A percentile compares a stretch with the other conserved stretches of the same genome.
Conservation (phyloP, 1,140 invertebrate species). For the Panulirus ornatus region DNA sequence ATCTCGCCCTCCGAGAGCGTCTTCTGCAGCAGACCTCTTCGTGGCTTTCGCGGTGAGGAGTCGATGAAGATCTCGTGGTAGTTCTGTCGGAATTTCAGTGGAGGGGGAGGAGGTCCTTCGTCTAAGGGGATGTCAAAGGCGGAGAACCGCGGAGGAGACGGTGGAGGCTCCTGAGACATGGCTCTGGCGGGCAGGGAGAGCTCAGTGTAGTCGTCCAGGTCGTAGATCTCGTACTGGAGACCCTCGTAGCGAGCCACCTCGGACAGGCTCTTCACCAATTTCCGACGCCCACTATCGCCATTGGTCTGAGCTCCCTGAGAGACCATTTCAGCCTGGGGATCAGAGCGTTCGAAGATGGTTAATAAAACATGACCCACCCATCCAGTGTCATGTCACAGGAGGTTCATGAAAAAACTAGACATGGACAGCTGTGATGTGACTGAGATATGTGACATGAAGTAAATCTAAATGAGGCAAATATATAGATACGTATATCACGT, state of each 20-base stretch:
- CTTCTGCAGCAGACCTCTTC: conserved; percentile 81
- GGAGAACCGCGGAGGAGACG: conserved; percentile 56
- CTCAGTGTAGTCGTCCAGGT: conserved; percentile 68
- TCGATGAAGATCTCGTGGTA: conserved; percentile 63
- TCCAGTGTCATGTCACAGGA: too few relatives aligned
- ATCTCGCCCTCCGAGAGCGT: conserved; percentile 90
- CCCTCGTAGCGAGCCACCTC: conserved; percentile 82
- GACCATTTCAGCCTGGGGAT: conserved; percentile 86
- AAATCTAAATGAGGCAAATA: not conserved
- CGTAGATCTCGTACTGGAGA: conserved; percentile 72
- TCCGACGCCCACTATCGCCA: conserved; percentile 83
- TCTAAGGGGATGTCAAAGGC: conserved; percentile 61
- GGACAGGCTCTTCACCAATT: conserved; percentile 90
- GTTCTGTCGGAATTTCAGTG: conserved; percentile 61
- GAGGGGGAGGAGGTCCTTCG: conserved; percentile 60
- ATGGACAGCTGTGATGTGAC: too few relatives aligned
- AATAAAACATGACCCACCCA: too few relatives aligned
- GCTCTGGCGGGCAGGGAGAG: conserved; percentile 51
- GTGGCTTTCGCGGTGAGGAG: conserved; percentile 51
- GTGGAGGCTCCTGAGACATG: conserved; percentile 50
- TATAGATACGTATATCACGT: too few relatives aligned
- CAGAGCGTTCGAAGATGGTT: not conserved
- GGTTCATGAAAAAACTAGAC: too few relatives aligned
- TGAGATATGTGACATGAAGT: too few relatives aligned
- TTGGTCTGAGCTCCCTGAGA: conserved; percentile 93